Evolutionary conservation across 2,888 invertebrate species (phyloP).

Genomic region (Erebia epiphron): DNA sequence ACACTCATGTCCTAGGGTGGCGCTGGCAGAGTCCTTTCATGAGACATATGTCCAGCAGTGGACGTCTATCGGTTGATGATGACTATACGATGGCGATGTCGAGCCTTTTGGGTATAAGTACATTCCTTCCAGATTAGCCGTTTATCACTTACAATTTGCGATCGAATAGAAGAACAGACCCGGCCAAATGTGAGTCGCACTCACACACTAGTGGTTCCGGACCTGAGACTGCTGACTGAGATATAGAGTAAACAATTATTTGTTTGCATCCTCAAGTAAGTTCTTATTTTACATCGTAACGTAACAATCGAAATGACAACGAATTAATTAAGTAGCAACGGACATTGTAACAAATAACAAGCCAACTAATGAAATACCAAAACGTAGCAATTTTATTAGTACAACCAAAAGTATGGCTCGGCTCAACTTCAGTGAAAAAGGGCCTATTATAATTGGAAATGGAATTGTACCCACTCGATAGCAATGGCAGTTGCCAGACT

Average conservation of each 20-base stretch:
- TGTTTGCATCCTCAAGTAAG: too few relatives aligned
- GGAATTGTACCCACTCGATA: slow-evolving; percentile 31
- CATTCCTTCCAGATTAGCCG: too few relatives aligned
- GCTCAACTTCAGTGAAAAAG: slow-evolving; percentile 28
- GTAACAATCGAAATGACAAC: background rate
- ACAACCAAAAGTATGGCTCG: slow-evolving; percentile 25
- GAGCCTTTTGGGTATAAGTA: too few relatives aligned
- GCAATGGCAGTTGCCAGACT: slow-evolving; percentile 33
- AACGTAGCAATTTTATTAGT: slow-evolving; percentile 29
- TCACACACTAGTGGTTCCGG: too few relatives aligned
- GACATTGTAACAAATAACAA: slow-evolving; percentile 14
- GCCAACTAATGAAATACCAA: slow-evolving; percentile 11
- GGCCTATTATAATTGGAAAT: slow-evolving; percentile 33
- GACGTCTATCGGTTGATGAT: background rate
- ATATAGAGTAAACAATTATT: too few relatives aligned
- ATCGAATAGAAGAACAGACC: too few relatives aligned
- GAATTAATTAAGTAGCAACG: background rate
- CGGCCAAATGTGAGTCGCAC: too few relatives aligned
- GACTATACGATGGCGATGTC: too few relatives aligned
- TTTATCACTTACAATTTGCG: too few relatives aligned
- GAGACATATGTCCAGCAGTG: too few relatives aligned
- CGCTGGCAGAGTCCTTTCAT: too few relatives aligned
- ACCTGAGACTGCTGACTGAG: too few relatives aligned
- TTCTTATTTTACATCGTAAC: background rate
- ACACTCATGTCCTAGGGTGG: background rate